Evolutionary conservation across 2,888 invertebrate genomes (phyloP).

Genomic region (Trypoxylon attenuatum): DNA sequence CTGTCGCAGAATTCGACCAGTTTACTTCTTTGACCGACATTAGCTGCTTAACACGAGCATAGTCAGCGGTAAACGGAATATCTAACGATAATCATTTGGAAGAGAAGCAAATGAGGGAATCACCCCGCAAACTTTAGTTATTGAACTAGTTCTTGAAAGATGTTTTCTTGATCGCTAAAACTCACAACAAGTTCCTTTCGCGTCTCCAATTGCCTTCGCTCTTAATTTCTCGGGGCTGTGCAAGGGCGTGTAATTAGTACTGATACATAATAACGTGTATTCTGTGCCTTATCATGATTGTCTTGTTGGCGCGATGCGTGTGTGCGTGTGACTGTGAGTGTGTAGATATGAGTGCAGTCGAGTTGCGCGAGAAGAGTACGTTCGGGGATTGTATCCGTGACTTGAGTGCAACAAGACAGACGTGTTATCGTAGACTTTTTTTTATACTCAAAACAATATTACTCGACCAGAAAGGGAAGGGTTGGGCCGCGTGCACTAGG

Average conservation of each 20-base stretch:
- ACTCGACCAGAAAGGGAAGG: too few relatives aligned
- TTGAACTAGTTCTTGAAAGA: too few relatives aligned
- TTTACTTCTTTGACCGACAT: too few relatives aligned
- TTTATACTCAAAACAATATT: too few relatives aligned
- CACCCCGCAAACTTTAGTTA: too few relatives aligned
- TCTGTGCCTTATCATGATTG: constrained; percentile 54
- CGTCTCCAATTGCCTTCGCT: constrained; percentile 24
- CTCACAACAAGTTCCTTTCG: constrained; percentile 46
- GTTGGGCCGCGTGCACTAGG: too few relatives aligned
- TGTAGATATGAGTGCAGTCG: not conserved
- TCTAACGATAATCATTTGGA: too few relatives aligned
- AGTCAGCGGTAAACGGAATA: too few relatives aligned
- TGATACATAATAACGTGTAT: constrained; percentile 49
- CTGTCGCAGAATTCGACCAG: too few relatives aligned
- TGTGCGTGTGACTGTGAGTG: constrained; percentile 17
- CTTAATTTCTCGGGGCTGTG: constrained; percentile 50
- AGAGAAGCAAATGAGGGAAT: not conserved
- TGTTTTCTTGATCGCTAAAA: too few relatives aligned
- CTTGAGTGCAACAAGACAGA: not conserved
- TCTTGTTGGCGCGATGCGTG: constrained; percentile 17
- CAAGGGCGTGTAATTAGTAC: constrained; percentile 38
- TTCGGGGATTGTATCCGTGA: constrained; percentile 4
- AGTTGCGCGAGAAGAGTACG: constrained; percentile 9
- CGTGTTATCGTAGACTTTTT: not conserved
- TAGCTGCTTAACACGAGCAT: too few relatives aligned